phyloP scores from a whole-genome alignment of 2,888 invertebrate genomes.

The Teleogryllus oceanicus region DNA sequence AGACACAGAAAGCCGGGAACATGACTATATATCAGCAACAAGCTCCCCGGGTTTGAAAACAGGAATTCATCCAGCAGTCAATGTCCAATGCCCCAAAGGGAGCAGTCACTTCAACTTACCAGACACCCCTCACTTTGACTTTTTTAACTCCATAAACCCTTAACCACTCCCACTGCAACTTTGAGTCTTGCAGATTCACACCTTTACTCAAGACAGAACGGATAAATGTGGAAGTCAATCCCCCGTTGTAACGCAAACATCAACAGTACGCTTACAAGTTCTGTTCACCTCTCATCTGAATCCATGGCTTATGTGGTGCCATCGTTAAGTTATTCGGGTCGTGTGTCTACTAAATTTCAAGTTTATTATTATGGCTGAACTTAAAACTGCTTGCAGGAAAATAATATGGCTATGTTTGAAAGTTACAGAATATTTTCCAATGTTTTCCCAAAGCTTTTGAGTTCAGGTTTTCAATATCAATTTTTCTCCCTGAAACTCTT shows the following conservation, averaged over 20 bases:
- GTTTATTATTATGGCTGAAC: not conserved
- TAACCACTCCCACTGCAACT: constrained; percentile 28
- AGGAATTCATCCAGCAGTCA: constrained; percentile 36
- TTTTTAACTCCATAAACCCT: constrained; percentile 42
- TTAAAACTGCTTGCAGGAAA: too few relatives aligned
- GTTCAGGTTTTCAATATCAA: too few relatives aligned
- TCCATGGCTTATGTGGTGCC: constrained; percentile 42
- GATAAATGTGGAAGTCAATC: constrained; percentile 36
- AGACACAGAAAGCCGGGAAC: constrained; percentile 33
- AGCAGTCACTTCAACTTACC: constrained; percentile 29
- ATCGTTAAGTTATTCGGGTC: constrained; percentile 46
- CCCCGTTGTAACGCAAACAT: constrained; percentile 19
- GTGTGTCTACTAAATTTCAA: constrained; percentile 20
- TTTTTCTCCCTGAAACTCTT: too few relatives aligned
- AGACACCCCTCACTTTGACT: constrained; percentile 48
- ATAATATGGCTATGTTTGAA: too few relatives aligned
- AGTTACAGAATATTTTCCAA: too few relatives aligned
- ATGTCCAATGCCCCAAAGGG: constrained; percentile 30
- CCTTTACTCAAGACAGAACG: constrained; percentile 22
- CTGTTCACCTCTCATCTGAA: constrained; percentile 25
- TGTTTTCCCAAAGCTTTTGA: too few relatives aligned
- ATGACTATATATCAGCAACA: constrained; percentile 34
- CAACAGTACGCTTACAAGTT: not conserved
- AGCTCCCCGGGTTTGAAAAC: constrained; percentile 24
- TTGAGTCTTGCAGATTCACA: constrained; percentile 35